These are phyloP conservation scores for Girardia tigrina DNA, from an alignment of 2,888 invertebrate genomes.

Conservation along the genomic window DNA sequence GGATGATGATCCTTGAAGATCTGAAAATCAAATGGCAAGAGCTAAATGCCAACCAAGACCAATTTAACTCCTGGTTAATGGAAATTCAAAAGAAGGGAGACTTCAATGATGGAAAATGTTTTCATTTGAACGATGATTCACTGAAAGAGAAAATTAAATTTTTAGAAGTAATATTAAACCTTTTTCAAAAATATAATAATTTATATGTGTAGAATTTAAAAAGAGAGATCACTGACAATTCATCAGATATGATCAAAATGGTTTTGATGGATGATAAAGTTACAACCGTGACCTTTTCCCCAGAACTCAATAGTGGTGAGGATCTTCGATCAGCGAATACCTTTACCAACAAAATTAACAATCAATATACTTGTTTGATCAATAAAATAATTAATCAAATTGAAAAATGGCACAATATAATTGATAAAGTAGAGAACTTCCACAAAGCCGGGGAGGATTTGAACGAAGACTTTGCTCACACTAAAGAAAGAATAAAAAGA, in stretches of 20 bases:
- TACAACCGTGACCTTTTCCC: not conserved
- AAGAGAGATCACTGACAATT: not conserved
- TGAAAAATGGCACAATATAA: conserved; percentile 1
- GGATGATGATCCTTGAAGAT: conserved; percentile 19
- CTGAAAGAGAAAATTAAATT: not conserved
- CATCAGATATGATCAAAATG: not conserved
- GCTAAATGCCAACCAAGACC: not conserved
- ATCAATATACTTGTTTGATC: not conserved
- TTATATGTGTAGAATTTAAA: not conserved
- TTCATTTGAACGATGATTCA: not conserved
- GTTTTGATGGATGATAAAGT: conserved; percentile 6
- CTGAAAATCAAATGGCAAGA: conserved; percentile 5
- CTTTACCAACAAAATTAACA: not conserved
- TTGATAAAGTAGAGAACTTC: not conserved
- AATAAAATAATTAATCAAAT: not conserved
- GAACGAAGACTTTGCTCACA: not conserved
- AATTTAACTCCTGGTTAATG: conserved; percentile 1
- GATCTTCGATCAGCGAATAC: not conserved
- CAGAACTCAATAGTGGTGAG: conserved; percentile 1
- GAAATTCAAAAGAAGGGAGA: not conserved
- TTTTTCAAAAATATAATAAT: not conserved
- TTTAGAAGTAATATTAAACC: not conserved
- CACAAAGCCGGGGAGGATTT: conserved; percentile 13
- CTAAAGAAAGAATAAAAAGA: not conserved
- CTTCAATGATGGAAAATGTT: not conserved